Base-by-base conservation (phyloP, 2,888 invertebrate species). In the Campaea margaritaria region DNA sequence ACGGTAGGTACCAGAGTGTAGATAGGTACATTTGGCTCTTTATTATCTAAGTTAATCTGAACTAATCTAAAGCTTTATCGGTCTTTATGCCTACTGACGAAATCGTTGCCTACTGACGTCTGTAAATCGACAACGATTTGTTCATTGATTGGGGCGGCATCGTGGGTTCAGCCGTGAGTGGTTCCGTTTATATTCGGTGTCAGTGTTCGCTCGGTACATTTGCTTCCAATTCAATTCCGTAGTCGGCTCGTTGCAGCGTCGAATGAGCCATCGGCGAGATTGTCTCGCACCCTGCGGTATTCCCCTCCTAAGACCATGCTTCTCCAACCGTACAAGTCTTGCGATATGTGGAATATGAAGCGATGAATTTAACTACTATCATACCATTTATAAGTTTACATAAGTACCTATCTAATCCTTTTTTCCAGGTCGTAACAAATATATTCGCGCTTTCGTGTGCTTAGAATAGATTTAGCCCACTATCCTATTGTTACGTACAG, bases 191-290 rank as follows among this genome's bases (percentile, higher is more conserved):
- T 86, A 86, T 87, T 85, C 86, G 85, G 78, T 78, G 86, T 79
- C 79, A 81, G 82, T 84, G 79, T 85, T 78, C 79, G 82, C 81
- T 86, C 85, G 89, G 87, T 81, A 88, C 87, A 89, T 90, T 91
- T 91, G 84, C 85, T 89, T 87, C 84, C 88, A 89, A 91, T 90
- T 90, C 87, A 89, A 90, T 89, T 87, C 87, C 86, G 78, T 82
- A 74, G 83, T 83, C 86, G 87, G 84, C 83, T 89, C 89, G 86
- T 86, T 86, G 87, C 87, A 87, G 84, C 83, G 79, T 76, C 82
- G 89, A 90, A 88, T 87, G 86, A 90, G 87, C 89, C 88, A 88
- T 90, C 82, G 82, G 74, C 70, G 83, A 84, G 86, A 89, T 89
- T 89, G 88, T 87, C 86, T 84, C 78, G 72, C 69, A 74, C 57